Conservation (phyloP, 2,113 vertebrate species). For the Clarias magur region DNA sequence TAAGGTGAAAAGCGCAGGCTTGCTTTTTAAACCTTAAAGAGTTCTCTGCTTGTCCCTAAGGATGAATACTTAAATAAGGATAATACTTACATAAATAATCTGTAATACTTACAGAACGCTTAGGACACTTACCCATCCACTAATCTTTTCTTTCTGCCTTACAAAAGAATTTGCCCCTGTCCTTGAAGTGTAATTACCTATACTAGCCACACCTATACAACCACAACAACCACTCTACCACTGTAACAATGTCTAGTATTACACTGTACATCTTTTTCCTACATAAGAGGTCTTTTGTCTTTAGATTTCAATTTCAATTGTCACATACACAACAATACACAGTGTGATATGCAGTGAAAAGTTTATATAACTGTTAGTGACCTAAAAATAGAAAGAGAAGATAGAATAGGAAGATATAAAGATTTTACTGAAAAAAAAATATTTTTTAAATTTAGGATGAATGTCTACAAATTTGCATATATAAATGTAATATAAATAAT, state of each 20-base stretch:
- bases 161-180: background rate
- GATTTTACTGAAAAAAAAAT: too few species aligned
- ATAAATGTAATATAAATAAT: too few species aligned
- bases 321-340: too few species aligned
- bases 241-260: background rate
- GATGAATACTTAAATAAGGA: background rate
- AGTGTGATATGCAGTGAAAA: too few species aligned
- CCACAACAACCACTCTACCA: background rate
- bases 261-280: background rate
- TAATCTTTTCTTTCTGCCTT: background rate
- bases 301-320: background rate
- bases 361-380: too few species aligned
- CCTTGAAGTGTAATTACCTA: background rate
- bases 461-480: too few species aligned
- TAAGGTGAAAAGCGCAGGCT: too few species aligned
- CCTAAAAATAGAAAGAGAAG: too few species aligned
- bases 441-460: too few species aligned
- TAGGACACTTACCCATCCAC: background rate
- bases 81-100: too few species aligned
- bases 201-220: background rate
- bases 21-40: too few species aligned
- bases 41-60: background rate
- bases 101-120: background rate
- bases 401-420: too few species aligned
- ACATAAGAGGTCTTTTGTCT: background rate